A percentile compares a stretch with the other conserved stretches of the same genome.
These are phyloP conservation scores for Tetheella fluctuosa DNA, from an alignment of 2,888 invertebrate genomes.

Conservation along the genomic window DNA sequence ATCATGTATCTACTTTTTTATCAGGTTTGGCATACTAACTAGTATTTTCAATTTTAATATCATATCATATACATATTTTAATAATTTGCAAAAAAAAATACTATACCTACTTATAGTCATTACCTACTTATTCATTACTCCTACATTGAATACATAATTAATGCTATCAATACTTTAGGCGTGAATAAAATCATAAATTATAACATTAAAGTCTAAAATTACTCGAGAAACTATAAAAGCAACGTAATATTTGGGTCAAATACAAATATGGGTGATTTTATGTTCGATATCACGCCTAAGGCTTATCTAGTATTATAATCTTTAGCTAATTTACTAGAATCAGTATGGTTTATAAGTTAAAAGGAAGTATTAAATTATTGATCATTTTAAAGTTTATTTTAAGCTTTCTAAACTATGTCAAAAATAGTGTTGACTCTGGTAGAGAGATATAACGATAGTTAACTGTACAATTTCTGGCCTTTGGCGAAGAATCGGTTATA, in stretches of 20 bases:
- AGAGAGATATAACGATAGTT: no score
- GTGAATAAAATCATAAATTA: constrained; percentile 11
- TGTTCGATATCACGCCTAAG: constrained; percentile 14
- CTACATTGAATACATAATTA: not conserved
- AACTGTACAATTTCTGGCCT: no score
- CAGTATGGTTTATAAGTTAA: constrained; percentile 1
- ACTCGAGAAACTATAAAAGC: constrained; percentile 1
- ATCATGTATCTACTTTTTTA: no score
- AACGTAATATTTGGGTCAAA: constrained; percentile 21
- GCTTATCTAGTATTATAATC: constrained; percentile 11
- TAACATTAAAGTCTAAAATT: constrained; percentile 8
- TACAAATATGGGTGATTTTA: constrained; percentile 24
- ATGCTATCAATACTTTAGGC: not conserved
- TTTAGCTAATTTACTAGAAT: not conserved
- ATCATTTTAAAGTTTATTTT: no score
- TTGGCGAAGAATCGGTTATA: no score
- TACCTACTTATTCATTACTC: not conserved
- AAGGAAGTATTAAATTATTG: not conserved
- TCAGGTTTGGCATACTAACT: no score
- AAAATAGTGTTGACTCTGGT: no score
- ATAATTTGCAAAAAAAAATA: no score
- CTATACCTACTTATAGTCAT: no score
- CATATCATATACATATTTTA: no score
- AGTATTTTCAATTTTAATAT: no score
- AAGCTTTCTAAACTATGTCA: no score